Evolutionary conservation across 2,888 invertebrate genomes (phyloP).

Genomic region (Melanophora roralis): DNA sequence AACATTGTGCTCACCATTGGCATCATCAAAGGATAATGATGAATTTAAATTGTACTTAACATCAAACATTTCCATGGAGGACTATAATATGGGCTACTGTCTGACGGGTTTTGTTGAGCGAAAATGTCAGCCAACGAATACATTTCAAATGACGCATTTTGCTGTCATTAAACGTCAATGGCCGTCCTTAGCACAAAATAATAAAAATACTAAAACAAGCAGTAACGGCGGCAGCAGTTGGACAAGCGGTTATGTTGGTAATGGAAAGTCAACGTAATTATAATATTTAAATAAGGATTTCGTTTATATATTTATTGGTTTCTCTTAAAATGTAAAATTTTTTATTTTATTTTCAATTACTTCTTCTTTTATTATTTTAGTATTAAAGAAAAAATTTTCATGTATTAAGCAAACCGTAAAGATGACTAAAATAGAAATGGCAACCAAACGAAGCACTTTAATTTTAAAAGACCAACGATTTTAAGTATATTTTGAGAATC

Average conservation of each 20-base stretch:
- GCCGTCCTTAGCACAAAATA: slow-evolving; percentile 73
- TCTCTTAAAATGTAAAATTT: slow-evolving; percentile 37
- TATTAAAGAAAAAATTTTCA: slow-evolving; percentile 25
- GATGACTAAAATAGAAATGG: neutral
- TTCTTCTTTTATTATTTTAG: neutral
- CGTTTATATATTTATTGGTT: slow-evolving; percentile 58
- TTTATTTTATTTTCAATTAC: neutral
- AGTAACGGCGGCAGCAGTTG: slow-evolving; percentile 49
- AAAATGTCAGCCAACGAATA: slow-evolving; percentile 85
- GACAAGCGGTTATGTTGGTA: slow-evolving; percentile 26
- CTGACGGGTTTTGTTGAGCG: slow-evolving; percentile 91
- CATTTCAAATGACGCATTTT: slow-evolving; percentile 91
- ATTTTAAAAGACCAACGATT: slow-evolving; percentile 56
- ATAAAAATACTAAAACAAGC: slow-evolving; percentile 62
- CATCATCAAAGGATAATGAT: slow-evolving; percentile 64
- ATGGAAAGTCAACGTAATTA: slow-evolving; percentile 66
- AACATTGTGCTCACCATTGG: slow-evolving; percentile 34
- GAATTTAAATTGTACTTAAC: slow-evolving; percentile 91
- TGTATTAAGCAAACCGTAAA: neutral
- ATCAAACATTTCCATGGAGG: slow-evolving; percentile 89
- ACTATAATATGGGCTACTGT: slow-evolving; percentile 93
- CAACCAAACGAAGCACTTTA: neutral
- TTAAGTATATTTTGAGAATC: slow-evolving; percentile 41
- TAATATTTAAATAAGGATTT: slow-evolving; percentile 61
- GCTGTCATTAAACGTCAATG: slow-evolving; percentile 88